Base-by-base conservation (phyloP, 2,113 vertebrate genomes). In the Isurus oxyrinchus region DNA sequence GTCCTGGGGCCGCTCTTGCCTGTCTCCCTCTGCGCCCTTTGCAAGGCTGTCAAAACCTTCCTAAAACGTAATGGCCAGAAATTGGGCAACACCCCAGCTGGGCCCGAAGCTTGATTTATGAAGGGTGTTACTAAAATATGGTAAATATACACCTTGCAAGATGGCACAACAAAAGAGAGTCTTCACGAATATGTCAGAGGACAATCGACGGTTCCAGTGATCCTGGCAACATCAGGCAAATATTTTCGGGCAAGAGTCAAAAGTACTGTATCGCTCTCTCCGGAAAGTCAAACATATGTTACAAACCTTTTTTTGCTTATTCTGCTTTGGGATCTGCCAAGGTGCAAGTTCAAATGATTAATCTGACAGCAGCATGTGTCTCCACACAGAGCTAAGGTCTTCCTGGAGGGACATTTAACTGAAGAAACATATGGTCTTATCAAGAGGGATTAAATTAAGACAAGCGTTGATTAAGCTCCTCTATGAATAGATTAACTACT, bases 301-400 rank as follows among this genome's bases (percentile, higher is more conserved):
- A 23, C 0, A 0, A 63, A 94, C 90, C 11, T 63, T 23, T 21
- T 94, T 49, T 66, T 44, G 90, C 59, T 66, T 94, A 63, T 8
- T 94, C n/a, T n/a, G 90, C 90, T 40, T 40, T 66, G 53, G 25
- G 27, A 91, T 31, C 55, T 61, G 90, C 59, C 57, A 23, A 40
- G 90, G 59, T 94, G 59, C 35, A 40, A 94, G 61, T 94, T n/a
- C 90, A 66, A 66, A 61, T 66, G 90, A 94, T 94, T 63, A 94
- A 63, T 63, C 59, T 63, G 90, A 40, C 59, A 63, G 35, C 90
- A 66, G 59, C 90, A 94, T 40, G 90, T 40, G 35, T 66, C n/a
- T 40, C 35, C 59, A 40, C 90, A 66, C 16, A 63, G 59, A 66
- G 31, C 5, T 19, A 5, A 23, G 59, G 19, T 66, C 23, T 94